A percentile compares a stretch with the other conserved stretches of the same genome.
Conservation (phyloP, 1,140 invertebrate genomes). For the Halesus radiatus region DNA sequence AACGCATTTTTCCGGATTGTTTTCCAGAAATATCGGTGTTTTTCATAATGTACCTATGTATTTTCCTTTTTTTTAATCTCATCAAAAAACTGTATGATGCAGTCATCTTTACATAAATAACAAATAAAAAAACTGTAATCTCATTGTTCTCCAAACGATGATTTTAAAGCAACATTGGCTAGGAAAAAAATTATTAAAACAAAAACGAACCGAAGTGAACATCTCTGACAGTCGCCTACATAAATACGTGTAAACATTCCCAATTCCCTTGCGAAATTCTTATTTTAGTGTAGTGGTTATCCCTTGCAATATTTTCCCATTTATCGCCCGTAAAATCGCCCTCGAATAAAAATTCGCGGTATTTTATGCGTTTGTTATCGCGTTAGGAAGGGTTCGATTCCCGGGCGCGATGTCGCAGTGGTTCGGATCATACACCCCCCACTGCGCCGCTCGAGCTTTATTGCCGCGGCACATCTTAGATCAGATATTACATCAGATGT, state of each 20-base stretch:
- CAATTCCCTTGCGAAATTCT: not conserved
- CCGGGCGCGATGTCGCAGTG: conserved; percentile 23
- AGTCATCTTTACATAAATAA: too few species aligned
- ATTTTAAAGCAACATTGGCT: too few species aligned
- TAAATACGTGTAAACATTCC: conserved; percentile 8
- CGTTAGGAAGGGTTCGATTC: conserved; percentile 49
- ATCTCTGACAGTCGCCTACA: not conserved
- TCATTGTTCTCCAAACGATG: too few species aligned
- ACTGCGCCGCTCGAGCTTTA: not conserved
- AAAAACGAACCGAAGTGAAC: not conserved
- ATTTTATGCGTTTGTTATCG: conserved; percentile 57
- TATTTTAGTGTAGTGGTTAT: not conserved
- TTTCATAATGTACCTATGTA: too few species aligned
- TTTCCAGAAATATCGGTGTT: too few species aligned
- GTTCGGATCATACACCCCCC: conserved; percentile 1
- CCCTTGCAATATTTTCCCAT: conserved; percentile 55
- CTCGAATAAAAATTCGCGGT: conserved; percentile 56
- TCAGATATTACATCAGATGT: not conserved
- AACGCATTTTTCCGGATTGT: too few species aligned
- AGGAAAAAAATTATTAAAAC: too few species aligned
- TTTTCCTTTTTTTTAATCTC: too few species aligned
- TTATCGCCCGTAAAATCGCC: conserved; percentile 57
- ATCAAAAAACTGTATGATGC: too few species aligned
- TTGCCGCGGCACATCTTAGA: conserved; percentile 19
- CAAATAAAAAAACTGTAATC: too few species aligned